Evolutionary conservation across 1,140 invertebrate genomes (phyloP), one percentile per base, ranked within the genome.

Genomic region (Drosophila lacteicornis): DNA sequence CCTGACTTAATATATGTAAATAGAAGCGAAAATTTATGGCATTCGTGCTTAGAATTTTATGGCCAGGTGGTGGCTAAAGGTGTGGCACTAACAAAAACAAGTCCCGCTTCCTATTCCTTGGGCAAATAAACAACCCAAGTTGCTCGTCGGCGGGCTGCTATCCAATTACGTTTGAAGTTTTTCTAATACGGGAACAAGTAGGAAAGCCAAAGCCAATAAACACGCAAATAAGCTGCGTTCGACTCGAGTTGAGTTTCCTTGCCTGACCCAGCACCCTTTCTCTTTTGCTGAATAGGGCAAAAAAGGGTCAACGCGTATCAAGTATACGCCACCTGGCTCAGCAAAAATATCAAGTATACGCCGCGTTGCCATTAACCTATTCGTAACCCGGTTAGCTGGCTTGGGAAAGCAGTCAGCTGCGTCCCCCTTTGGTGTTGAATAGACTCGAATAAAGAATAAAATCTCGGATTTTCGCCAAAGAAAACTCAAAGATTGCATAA

Each of bases 121-220:
- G 25, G 17, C 75, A 63, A 85, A 70, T 53, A 74, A 68, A 66
- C 70, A 76, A 65, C 27, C 25, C n/a, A 55, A 45, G 71, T 15
- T 53, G 71, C 60, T 19, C 40, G 11, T 51, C 61, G 15, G 49
- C 49, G 17, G 27, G 9, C 25, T 55, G 53, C 79, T 88, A 84
- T 87, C 84, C 78, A 87, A 84, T 87, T 87, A 88, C 84, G 61
- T 84, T 87, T 88, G 73, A 87, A 87, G 82, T 79, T 73, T 55
- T 67, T 80, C 30, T 82, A 68, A 79, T 82, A 82, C 61, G 15
- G 67, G 30, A 43, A 27, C 51, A 33, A 40, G 36, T 27, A 30
- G 22, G 40, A 77, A 68, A 74, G 75, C 55, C 22, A 61, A 75
- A 60, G 60, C 61, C 84, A 88, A 87, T 87, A 88, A 87, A 88